These are phyloP conservation scores for Lucilia sericata DNA, from an alignment of 1,140 invertebrate species.

Conservation along the genomic window DNA sequence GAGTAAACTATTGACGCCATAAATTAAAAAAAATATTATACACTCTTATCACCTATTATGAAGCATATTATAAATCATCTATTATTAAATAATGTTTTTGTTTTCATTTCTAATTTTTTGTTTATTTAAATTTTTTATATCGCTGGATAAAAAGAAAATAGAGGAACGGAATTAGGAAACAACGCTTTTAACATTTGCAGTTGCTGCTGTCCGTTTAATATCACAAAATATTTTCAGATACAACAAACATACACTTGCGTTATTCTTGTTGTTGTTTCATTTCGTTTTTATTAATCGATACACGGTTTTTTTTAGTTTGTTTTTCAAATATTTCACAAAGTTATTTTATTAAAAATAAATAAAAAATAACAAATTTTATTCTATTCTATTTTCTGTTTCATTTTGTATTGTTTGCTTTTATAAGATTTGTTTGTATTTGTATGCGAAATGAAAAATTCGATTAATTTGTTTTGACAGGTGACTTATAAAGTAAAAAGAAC, in stretches of 20 bases:
- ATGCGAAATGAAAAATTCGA: not conserved
- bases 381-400: not conserved
- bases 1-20: not conserved
- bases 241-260: not conserved
- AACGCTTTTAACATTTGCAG: slow-evolving; percentile 26
- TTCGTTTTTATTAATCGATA: slow-evolving; percentile 24
- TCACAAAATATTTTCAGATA: not conserved
- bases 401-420: not conserved
- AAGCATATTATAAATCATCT: not conserved
- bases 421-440: not conserved
- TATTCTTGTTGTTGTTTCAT: not conserved
- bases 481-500: not conserved
- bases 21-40: not conserved
- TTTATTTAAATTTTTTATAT: not conserved
- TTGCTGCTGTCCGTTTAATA: slow-evolving; percentile 8
- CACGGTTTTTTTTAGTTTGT: not conserved
- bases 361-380: not conserved
- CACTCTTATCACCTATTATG: slow-evolving; percentile 4
- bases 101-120: not conserved
- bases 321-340: slow-evolving; percentile 7
- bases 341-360: slow-evolving; percentile 14
- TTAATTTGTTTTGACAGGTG: slow-evolving; percentile 22
- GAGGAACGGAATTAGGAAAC: not conserved
- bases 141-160: not conserved
- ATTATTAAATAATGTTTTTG: not conserved